A percentile compares a stretch with the other conserved stretches of the same genome.
Evolutionary conservation across 2,888 invertebrate species (phyloP).

Genomic region (Darwinula stevensoni): DNA sequence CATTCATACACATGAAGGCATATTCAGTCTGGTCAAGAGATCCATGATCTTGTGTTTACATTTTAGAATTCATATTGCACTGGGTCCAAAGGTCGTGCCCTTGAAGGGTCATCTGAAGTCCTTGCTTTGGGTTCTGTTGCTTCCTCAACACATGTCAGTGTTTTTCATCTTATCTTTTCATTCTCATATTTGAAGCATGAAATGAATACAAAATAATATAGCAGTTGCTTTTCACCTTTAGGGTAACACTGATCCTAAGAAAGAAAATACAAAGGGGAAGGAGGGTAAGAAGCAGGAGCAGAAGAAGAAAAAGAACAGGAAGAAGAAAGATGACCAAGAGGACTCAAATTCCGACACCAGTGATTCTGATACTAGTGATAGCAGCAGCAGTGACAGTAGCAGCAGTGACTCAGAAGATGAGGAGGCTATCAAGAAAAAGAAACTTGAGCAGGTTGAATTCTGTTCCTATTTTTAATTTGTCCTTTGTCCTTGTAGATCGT

Average conservation of each 20-base stretch:
- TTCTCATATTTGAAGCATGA: too few relatives aligned
- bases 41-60: neutral
- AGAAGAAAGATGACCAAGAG: constrained; percentile 14
- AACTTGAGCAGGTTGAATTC: constrained; percentile 17
- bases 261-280: constrained; percentile 10
- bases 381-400: too few relatives aligned
- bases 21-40: neutral
- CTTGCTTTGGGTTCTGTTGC: neutral
- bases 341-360: constrained; percentile 3
- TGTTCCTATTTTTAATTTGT: too few relatives aligned
- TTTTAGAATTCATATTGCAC: constrained; percentile 54
- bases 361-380: constrained; percentile 4
- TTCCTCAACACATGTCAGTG: too few relatives aligned
- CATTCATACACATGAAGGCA: neutral
- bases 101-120: neutral
- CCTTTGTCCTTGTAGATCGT: constrained; percentile 24
- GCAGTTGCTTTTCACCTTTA: too few relatives aligned
- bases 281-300: constrained; percentile 20
- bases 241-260: too few relatives aligned
- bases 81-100: constrained; percentile 24
- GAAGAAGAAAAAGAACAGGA: constrained; percentile 19
- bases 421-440: constrained; percentile 8
- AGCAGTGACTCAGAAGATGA: too few relatives aligned
- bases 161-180: too few relatives aligned
- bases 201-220: too few relatives aligned